Conservation (phyloP, 2,113 vertebrate species). For the Cheirogaleus medius region DNA sequence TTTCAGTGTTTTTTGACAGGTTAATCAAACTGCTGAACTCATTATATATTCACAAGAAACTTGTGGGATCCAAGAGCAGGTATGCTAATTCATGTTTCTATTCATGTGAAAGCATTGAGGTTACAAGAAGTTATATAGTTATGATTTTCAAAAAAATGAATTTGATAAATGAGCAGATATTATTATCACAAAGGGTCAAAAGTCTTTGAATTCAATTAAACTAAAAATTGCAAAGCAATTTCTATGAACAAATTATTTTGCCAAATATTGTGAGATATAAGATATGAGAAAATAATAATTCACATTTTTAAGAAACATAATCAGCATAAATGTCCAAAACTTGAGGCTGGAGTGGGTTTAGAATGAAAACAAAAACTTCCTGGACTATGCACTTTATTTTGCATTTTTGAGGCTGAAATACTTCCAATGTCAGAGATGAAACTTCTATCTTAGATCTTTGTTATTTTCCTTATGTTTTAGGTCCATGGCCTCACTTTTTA, state of each 20-base stretch:
- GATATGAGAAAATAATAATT: not conserved
- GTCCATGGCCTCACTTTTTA: not conserved
- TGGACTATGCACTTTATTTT: not conserved
- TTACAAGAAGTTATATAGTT: not conserved
- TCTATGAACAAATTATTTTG: not conserved
- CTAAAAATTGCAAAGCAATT: not conserved
- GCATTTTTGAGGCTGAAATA: not conserved
- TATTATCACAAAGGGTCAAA: not conserved
- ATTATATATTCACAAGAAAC: not conserved
- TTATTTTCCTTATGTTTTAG: not conserved
- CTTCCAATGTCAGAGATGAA: not conserved
- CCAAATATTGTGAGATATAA: not conserved
- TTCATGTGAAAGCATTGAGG: not conserved
- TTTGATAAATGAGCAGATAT: not conserved
- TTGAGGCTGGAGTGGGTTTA: not conserved
- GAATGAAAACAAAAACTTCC: not conserved
- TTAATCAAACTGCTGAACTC: not conserved
- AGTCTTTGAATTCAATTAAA: not conserved
- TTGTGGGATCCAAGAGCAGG: not conserved
- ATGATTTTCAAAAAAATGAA: not conserved
- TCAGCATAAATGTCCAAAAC: not conserved
- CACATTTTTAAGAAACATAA: not conserved
- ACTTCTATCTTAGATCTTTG: not conserved
- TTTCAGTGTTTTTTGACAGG: not conserved
- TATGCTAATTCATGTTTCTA: constrained; percentile 1